Evolutionary conservation across 1,140 invertebrate genomes (phyloP), one percentile per base, ranked within the genome.

Genomic region (Lamellibrachia luymesi): DNA sequence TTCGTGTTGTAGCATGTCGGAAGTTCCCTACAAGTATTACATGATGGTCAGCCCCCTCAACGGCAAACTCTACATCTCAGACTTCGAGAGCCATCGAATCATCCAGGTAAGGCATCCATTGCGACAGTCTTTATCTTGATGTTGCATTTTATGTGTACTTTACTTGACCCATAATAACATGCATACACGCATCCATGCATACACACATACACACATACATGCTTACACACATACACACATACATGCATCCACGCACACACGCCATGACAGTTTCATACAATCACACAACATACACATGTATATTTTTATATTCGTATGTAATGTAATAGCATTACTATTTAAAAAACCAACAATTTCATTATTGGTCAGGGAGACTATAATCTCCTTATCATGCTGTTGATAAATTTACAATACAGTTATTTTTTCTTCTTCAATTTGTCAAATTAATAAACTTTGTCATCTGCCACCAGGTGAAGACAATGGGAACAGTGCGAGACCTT

Each of bases 11-110:
- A 98, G 98, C 96, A 98, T 98, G 13, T 98, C 98, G 0, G 97
- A 98, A 94, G 98, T 99, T 0, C 98, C 98, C 0, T 99, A 99
- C 96, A 98, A 99, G 92, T 99, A 99, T 95, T 98, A 99, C 96
- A 98, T 99, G 97, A 98, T 98, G 0, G 96, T 99, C 38, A 99
- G 98, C 95, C 98, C 99, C 0, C 97, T 99, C 13, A 98, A 99
- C 96, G 98, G 98, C n/a, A 97, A 97, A 2, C 97, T 99, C 0
- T 99, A 98, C 96, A 98, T 99, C 92, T 99, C 98, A 0, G 98
- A 99, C 96, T 98, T 98, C 0, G 98, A 99, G 96, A 98, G 98
- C 0, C 98, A 99, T 96, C 98, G 98, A 96, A 99, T 99, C 93
- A 98, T 99, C 50, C 97, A 98, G 64, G 64, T 80, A 80, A 80